Base-by-base conservation (phyloP, 2,888 invertebrate species). In the Aphrophora alni region DNA sequence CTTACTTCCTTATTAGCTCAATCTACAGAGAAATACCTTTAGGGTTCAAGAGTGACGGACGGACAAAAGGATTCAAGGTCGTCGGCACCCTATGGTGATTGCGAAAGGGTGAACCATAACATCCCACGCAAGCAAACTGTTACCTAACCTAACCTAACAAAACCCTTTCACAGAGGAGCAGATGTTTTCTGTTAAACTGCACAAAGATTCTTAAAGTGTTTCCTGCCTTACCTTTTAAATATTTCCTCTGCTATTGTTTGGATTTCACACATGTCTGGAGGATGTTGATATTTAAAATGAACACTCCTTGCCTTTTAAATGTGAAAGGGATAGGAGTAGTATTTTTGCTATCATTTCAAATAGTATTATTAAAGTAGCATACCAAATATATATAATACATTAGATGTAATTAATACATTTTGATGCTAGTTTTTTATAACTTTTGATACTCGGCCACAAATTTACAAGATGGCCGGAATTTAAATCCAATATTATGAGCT, bases 141-240 rank as follows among this genome's bases (percentile, higher is more conserved):
- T 59, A 59, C 59, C 59, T 59, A 59, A 59, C 59, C 59, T 59
- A 59, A 59, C 59, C n/a, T 59, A 59, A 59, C 59, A 59, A 59
- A 59, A 59, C n/a, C 59, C 59, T 21, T 59, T 59, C 21, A n/a
- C 12, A 3, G 21, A 4, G 0, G 59, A 59, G 21, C 59, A 59
- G 59, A 59, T 59, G 59, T 44, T 44, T 44, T 14, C 14, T 10
- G 10, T 14, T 8, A 8, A 33, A 33, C 33, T 8, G n/a, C n/a
- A n/a, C n/a, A n/a, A n/a, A n/a, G n/a, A n/a, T n/a, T n/a, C n/a
- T n/a, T n/a, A n/a, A n/a, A n/a, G 33, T 10, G 10, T 33, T 44
- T 44, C 17, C 44, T 14, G 8, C 2, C 17, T 2, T 2, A 14
- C 44, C 44, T 14, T 44, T 44, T 44, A 44, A 44, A 44, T 44